Percentiles rank a stretch among this genome's conserved stretches.
These are phyloP conservation scores for Camponotus pennsylvanicus DNA, from an alignment of 1,140 invertebrate species.

Conservation along the genomic window DNA sequence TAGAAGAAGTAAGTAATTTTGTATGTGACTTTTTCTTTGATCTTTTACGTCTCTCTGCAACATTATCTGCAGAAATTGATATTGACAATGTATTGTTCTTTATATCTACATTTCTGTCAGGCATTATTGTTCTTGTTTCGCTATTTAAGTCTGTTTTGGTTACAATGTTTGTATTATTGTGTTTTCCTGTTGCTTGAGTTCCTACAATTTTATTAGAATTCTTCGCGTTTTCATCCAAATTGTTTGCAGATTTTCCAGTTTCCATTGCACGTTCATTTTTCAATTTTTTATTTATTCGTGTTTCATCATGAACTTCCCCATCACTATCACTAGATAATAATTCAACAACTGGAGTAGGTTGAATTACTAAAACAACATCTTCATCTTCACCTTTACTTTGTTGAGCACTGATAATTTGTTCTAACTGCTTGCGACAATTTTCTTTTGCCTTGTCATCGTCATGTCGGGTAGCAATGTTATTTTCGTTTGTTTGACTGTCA, in stretches of 20 bases:
- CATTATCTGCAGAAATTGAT: slow-evolving; percentile 40
- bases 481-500: neutral
- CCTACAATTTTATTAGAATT: slow-evolving; percentile 3
- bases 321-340: slow-evolving; percentile 83
- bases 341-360: slow-evolving; percentile 83
- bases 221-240: slow-evolving; percentile 9
- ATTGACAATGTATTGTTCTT: slow-evolving; percentile 51
- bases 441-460: slow-evolving; percentile 68
- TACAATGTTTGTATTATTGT: neutral
- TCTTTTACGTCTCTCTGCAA: slow-evolving; percentile 49
- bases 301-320: slow-evolving; percentile 67
- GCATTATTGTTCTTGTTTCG: slow-evolving; percentile 49
- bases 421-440: slow-evolving; percentile 73
- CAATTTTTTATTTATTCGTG: slow-evolving; percentile 72
- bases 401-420: slow-evolving; percentile 75
- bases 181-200: slow-evolving; percentile 6
- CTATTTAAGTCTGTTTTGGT: slow-evolving; percentile 4
- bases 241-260: slow-evolving; percentile 14
- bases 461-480: slow-evolving; percentile 25
- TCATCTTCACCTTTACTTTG: slow-evolving; percentile 79
- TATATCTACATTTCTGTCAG: slow-evolving; percentile 42
- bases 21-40: slow-evolving; percentile 58
- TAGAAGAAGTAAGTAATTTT: slow-evolving; percentile 22
- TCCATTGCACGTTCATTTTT: slow-evolving; percentile 71
- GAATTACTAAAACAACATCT: slow-evolving; percentile 83